Evolutionary conservation across 2,113 vertebrate species (phyloP), one percentile per base, ranked within the genome.

Genomic region (Cervus canadensis): DNA sequence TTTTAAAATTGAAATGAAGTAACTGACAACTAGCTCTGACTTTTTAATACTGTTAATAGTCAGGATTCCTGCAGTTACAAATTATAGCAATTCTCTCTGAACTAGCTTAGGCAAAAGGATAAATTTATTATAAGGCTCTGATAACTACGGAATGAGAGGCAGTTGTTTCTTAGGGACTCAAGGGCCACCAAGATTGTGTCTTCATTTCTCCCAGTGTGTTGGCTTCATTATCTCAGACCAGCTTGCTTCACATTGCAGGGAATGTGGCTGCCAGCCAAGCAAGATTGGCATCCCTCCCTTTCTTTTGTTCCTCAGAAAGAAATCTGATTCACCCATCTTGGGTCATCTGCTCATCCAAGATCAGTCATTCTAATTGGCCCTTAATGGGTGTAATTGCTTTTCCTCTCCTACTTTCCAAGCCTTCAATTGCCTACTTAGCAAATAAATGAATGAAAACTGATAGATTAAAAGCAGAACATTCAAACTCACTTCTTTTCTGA

Each of bases 1-100:
- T 91, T 91, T 95, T 96, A 56, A 95, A 92, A 83, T 57, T 88
- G 33, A 15, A 96, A 93, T 88, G 33, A 81, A 84, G 36, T 62
- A 92, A 78, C 84, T 93, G 11, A 95, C 60, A 14, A 83, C 50
- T 57, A 67, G 60, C 48, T 94, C 87, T 93, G 50, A 84, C 82
- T 88, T 96, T 89, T 82, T 79, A 96, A 93, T 76, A 48, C 3
- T 43, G 12, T 71, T 82, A 95, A 92, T 43, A 86, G 67, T 54
- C 67, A 89, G 8, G 60, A 45, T 94, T 81, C 15, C 62, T 95
- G 93, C 88, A 28, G 64, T 86, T 93, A 86, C 10, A 76, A 94
- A 95, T 95, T 81, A 90, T 25, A 94, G 40, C 2, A 85, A 60
- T 94, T 95, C 48, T 81, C 12, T 86, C 88, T 43, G 91, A 92